Base-by-base conservation (phyloP, 2,797 vertebrate genomes). In the Sarcophilus harrisii region DNA sequence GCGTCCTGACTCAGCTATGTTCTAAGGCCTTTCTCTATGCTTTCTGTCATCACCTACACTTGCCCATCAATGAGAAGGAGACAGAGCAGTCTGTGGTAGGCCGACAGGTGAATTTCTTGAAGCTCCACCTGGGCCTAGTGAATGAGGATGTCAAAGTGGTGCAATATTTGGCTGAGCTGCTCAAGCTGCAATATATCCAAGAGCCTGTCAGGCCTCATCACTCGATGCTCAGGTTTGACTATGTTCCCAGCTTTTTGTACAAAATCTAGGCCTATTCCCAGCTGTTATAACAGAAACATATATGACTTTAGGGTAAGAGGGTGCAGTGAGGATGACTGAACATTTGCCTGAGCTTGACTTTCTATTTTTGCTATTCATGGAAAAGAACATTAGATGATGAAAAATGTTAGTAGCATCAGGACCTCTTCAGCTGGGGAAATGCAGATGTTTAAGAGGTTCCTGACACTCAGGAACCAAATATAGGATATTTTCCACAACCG, bases 41-140 rank as follows among this genome's bases (percentile, higher is more conserved):
- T 73, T 99, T 99, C 98, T 99, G 99, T 97, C 99, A 99, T 95
- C 99, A 99, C 97, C 98, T 99, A 96, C 99, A 99, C 98, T 98
- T 99, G 95, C 99, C 99, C 4, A 99, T 99, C 96, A 99, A 98
- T 0, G 97, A 98, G 93, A 98, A 98, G 1, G 99, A 99, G 95
- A 98, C 98, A 0, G 98, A 98, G 18, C 99, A 99, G 52, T 98
- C 98, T 0, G 98, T 99, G 0, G 97, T 97, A 1, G 95, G 9
- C 29, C 98, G 98, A 93, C 98, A 98, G 95, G 95, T 96, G 57
- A 98, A 98, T 99, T 98, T 99, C 97, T 98, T 99, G 94, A 99
- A 99, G 98, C 98, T 99, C 94, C 99, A 99, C 10, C 99, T 99
- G 96, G 99, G 99, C 32, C 99, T 99, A 10, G 98, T 98, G 3